Evolutionary conservation across 2,113 vertebrate genomes (phyloP), one percentile per base, ranked within the genome.

Genomic region (Canis aureus): DNA sequence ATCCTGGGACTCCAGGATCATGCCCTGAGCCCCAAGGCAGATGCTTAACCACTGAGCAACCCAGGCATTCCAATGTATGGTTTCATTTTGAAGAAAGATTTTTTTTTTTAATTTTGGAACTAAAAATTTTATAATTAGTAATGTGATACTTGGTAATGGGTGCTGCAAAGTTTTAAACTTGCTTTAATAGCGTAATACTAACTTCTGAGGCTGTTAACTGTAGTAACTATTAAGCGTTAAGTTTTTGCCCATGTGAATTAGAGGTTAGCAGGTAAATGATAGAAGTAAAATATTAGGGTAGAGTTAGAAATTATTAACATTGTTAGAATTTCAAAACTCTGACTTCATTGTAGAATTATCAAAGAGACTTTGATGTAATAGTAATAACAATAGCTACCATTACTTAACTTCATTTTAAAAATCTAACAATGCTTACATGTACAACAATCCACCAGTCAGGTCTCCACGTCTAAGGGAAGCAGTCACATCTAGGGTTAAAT

Each of bases 301-400:
- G 49, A 43, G 8, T 69, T 85, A 85, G 62, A 87, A 49, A 62
- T 92, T 78, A 38, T 90, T 90, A 23, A 11, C 29, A 62, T 71
- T 90, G 43, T 20, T 57, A 93, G 59, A 91, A 94, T 91, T 95
- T 91, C 22, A 91, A 76, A 94, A 79, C 59, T 71, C 60, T 80
- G 38, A 67, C 25, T 90, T 83, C n/a, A 57, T 4, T 74, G 27
- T 84, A 74, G 86, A 91, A 76, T 91, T 96, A 94, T 74, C 38
- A 67, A 74, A 92, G 59, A 84, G 35, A 43, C 4, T 66, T 97
- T 78, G 7, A 35, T 78, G 60, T 57, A 85, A 69, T 49, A 78
- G 51, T 82, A 91, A 38, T n/a, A 38, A n/a, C 22, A 89, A 20
- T 87, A 16, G 29, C 55, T 66, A 82, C 15, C 67, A 35, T 67